Evolutionary conservation across 2,888 invertebrate genomes (phyloP).

Genomic region (Eudasyphora cyanicolor): DNA sequence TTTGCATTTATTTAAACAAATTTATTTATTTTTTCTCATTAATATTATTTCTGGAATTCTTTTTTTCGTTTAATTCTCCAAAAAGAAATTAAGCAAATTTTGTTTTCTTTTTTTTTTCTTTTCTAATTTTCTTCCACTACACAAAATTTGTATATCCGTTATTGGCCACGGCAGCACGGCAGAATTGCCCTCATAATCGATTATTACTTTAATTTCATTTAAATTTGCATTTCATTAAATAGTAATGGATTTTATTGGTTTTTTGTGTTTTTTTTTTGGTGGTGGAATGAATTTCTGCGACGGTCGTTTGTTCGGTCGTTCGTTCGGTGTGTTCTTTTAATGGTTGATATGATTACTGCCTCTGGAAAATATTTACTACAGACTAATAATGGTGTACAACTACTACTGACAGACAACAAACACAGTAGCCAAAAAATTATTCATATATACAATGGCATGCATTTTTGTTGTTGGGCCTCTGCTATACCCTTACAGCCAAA

Average conservation of each 20-base stretch:
- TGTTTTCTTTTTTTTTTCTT: too few relatives aligned
- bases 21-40: constrained; percentile 8
- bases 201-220: neutral
- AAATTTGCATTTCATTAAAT: neutral
- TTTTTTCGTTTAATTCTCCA: neutral
- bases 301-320: neutral
- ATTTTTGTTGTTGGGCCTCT: too few relatives aligned
- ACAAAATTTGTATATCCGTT: neutral
- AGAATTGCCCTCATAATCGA: neutral
- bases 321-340: neutral
- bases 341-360: constrained; percentile 19
- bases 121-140: too few relatives aligned
- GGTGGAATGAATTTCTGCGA: neutral
- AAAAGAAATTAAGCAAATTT: neutral
- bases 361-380: constrained; percentile 15
- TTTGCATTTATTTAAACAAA: neutral
- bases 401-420: constrained; percentile 9
- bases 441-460: too few relatives aligned
- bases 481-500: too few relatives aligned
- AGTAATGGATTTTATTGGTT: neutral
- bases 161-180: too few relatives aligned
- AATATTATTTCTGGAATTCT: neutral
- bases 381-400: constrained; percentile 23
- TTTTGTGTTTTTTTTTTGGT: constrained; percentile 31
- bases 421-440: too few relatives aligned